Evolutionary conservation across 2,113 vertebrate genomes (phyloP).

Genomic region (Pipa parva): DNA sequence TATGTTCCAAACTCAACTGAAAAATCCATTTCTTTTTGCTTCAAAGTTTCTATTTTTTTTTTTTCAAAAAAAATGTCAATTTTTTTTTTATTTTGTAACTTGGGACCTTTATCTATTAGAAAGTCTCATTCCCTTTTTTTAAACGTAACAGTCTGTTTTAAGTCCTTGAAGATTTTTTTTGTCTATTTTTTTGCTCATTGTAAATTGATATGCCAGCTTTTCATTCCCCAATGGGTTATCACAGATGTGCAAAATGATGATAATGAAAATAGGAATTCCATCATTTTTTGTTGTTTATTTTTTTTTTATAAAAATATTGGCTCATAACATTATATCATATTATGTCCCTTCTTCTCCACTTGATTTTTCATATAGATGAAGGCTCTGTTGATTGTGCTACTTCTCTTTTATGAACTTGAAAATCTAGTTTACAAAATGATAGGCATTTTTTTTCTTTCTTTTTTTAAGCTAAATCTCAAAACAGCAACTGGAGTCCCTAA

Average conservation of each 20-base stretch:
- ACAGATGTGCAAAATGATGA: constrained; percentile 36
- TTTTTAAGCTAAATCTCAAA: constrained; percentile 47
- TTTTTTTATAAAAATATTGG: constrained; percentile 48
- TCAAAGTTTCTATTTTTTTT: constrained; percentile 16
- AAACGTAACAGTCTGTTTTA: constrained; percentile 49
- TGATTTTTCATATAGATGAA: constrained; percentile 51
- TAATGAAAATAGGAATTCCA: constrained; percentile 34
- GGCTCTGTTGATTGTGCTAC: constrained; percentile 70
- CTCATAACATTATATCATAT: constrained; percentile 40
- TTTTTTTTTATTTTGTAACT: constrained; percentile 15
- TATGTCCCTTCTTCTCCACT: constrained; percentile 25
- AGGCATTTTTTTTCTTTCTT: constrained; percentile 45
- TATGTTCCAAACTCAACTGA: constrained; percentile 44
- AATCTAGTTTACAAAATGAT: constrained; percentile 59
- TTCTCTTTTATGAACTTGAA: constrained; percentile 61
- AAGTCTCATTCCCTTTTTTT: constrained; percentile 44
- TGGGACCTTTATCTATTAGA: constrained; percentile 41
- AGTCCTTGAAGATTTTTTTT: constrained; percentile 46
- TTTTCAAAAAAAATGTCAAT: constrained; percentile 15
- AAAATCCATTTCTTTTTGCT: constrained; percentile 46
- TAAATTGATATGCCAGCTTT: constrained; percentile 29
- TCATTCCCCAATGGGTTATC: constrained; percentile 38
- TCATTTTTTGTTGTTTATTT: constrained; percentile 53
- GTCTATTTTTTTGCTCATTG: constrained; percentile 57
- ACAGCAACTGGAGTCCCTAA: constrained; percentile 57